Percentiles rank a stretch among this genome's conserved stretches.
phyloP scores from a whole-genome alignment of 2,888 invertebrate species.

The Agonopterix heracliana region DNA sequence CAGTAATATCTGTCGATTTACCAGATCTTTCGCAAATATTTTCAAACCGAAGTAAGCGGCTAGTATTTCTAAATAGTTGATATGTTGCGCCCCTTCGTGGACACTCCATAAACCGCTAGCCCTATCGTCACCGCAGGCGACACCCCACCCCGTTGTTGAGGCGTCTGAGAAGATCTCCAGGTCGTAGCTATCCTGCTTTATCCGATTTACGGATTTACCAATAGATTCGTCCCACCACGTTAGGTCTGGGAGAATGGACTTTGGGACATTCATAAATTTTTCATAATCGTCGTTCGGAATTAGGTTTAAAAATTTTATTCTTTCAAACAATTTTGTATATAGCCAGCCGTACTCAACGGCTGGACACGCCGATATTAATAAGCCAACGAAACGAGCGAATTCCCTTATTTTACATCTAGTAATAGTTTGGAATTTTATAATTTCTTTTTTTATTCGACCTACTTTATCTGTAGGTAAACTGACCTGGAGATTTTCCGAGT shows the following conservation, averaged over 20 bases:
- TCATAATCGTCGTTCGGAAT: neutral
- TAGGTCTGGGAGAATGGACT: neutral
- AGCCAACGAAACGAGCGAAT: constrained; percentile 5
- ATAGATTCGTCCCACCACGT: neutral
- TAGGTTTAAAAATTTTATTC: constrained; percentile 1
- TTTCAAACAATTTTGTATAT: constrained; percentile 3
- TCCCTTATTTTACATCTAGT: neutral
- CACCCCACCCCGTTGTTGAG: constrained; percentile 5
- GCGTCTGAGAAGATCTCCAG: neutral
- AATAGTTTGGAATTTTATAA: neutral
- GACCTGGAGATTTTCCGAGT: neutral
- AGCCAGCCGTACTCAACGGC: constrained; percentile 5
- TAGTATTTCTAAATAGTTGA: constrained; percentile 4
- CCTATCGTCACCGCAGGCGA: constrained; percentile 2
- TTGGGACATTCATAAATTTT: neutral
- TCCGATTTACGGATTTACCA: neutral
- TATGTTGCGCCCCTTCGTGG: constrained; percentile 1
- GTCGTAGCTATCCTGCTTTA: neutral
- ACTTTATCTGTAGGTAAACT: neutral
- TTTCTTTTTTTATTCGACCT: neutral
- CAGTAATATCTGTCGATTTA: neutral
- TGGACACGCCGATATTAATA: constrained; percentile 1
- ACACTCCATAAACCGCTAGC: constrained; percentile 4
- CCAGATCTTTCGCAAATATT: neutral
- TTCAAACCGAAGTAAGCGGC: neutral